Evolutionary conservation across 1,140 invertebrate genomes (phyloP).

Genomic region (Drosophila persimilis): DNA sequence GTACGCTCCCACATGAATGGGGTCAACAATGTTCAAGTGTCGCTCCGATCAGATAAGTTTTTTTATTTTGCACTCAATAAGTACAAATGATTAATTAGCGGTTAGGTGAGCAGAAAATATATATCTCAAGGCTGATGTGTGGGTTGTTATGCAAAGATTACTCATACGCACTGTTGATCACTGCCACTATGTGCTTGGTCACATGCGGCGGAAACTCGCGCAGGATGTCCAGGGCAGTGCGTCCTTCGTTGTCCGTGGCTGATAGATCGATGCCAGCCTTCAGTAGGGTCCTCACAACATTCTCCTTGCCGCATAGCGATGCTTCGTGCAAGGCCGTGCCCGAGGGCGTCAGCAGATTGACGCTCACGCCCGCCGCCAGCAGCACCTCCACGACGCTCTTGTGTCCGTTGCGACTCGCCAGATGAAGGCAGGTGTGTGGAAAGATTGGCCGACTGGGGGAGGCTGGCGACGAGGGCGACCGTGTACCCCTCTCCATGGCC

Average conservation of each 20-base stretch:
- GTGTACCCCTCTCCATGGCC: slow-evolving; percentile 50
- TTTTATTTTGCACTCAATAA: neutral
- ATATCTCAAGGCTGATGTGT: neutral
- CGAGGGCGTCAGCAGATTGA: slow-evolving; percentile 93
- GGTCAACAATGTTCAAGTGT: slow-evolving; percentile 7
- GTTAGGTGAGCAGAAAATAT: neutral
- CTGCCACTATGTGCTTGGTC: slow-evolving; percentile 91
- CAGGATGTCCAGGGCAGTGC: slow-evolving; percentile 94
- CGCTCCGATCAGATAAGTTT: neutral
- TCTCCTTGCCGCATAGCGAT: slow-evolving; percentile 95
- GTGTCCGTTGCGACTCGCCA: slow-evolving; percentile 95
- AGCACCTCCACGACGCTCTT: slow-evolving; percentile 93
- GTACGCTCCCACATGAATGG: neutral
- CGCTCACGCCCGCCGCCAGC: slow-evolving; percentile 92
- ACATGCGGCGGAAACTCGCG: slow-evolving; percentile 94
- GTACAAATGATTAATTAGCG: neutral
- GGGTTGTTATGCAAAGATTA: slow-evolving; percentile 1
- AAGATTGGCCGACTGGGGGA: slow-evolving; percentile 84
- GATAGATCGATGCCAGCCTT: slow-evolving; percentile 92
- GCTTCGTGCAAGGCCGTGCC: slow-evolving; percentile 98
- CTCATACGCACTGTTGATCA: slow-evolving; percentile 91
- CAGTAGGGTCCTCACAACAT: slow-evolving; percentile 93
- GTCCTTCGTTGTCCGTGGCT: slow-evolving; percentile 89
- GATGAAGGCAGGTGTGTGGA: slow-evolving; percentile 95
- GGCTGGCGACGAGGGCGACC: slow-evolving; percentile 66